Evolutionary conservation across 2,113 vertebrate genomes (phyloP).

Genomic region (Tamias sibiricus): DNA sequence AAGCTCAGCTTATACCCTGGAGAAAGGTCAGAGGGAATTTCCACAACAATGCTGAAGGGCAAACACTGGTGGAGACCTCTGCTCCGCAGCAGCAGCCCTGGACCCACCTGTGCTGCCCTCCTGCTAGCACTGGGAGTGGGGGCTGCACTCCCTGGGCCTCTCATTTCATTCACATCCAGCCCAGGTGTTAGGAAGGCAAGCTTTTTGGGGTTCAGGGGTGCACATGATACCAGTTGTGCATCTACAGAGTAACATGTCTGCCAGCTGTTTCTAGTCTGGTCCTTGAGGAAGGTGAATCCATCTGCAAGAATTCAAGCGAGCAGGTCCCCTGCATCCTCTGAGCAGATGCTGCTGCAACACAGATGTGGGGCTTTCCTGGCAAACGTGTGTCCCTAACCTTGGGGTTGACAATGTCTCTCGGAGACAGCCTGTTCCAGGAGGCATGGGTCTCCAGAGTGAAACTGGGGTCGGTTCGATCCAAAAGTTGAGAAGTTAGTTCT

Average conservation of each 20-base stretch:
- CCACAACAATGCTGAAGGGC: neutral
- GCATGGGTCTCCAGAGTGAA: neutral
- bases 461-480: too few relatives aligned
- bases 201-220: neutral
- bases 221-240: neutral
- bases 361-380: neutral
- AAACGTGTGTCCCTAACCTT: rapidly evolving
- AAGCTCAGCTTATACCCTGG: neutral
- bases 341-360: too few relatives aligned
- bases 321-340: neutral
- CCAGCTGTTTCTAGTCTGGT: neutral
- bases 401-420: neutral
- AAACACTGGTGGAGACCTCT: too few relatives aligned
- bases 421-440: too few relatives aligned
- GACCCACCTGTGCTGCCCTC: neutral
- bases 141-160: neutral
- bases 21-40: neutral
- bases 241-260: neutral
- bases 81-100: neutral
- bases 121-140: neutral
- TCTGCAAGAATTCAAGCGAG: too few relatives aligned
- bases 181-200: neutral
- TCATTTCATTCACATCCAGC: too few relatives aligned
- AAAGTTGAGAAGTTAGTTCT: neutral
- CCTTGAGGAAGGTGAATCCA: neutral